phyloP scores from a whole-genome alignment of 2,113 vertebrate genomes.

The Sarotherodon lohbergeri region DNA sequence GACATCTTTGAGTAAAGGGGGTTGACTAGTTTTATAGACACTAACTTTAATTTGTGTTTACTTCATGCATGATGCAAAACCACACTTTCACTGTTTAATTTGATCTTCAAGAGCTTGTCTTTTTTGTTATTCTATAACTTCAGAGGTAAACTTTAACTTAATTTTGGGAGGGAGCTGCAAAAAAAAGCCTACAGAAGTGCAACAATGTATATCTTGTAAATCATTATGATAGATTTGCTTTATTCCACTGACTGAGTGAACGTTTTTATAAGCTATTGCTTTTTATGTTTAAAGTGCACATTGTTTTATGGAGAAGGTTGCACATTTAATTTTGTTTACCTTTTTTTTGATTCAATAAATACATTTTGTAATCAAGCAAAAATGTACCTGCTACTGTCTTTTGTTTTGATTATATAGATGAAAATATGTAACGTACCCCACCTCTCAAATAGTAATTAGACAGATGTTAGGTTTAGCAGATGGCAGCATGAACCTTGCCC shows the following conservation, averaged over 20 bases:
- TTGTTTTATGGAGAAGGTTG: constrained; percentile 13
- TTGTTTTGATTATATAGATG: background rate
- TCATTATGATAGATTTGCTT: background rate
- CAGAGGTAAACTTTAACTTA: background rate
- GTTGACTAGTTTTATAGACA: background rate
- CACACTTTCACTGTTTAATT: background rate
- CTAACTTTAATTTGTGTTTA: background rate
- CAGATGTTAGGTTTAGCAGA: background rate
- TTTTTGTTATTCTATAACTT: background rate
- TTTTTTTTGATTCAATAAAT: constrained; percentile 69
- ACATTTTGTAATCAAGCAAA: constrained; percentile 57
- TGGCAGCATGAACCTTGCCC: background rate
- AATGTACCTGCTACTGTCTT: background rate
- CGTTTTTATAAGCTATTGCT: constrained; percentile 47
- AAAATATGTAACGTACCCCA: background rate
- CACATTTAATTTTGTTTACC: constrained; percentile 49
- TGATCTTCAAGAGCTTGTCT: background rate
- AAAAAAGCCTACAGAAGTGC: background rate
- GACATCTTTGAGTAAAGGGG: background rate
- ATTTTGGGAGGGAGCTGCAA: background rate
- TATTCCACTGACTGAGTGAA: background rate
- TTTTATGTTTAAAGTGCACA: constrained; percentile 43
- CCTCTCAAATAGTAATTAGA: background rate
- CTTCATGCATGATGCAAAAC: background rate
- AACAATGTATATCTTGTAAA: constrained; percentile 60